Base-by-base conservation (phyloP, 2,888 invertebrate species). In the Sphaerophoria taeniata region DNA sequence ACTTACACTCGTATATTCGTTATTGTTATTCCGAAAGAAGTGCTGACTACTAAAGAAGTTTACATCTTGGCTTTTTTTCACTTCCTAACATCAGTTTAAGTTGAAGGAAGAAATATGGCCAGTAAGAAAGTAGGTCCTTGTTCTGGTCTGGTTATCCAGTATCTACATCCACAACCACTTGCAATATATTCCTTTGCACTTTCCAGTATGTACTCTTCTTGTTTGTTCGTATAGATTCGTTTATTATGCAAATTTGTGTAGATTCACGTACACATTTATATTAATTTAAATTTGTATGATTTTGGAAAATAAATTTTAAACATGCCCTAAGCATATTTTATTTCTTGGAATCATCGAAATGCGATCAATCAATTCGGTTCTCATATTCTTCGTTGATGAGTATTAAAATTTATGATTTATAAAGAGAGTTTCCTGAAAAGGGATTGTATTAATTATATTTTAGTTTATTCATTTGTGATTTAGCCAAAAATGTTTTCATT, bases 61-160 rank as follows among this genome's bases (percentile, higher is more conserved):
- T 76, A 65, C 75, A 56, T 81, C 75, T 80, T 81, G 70, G 80
- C 63, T 71, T 81, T 76, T 74, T 60, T 73, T 80, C 79, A 61
- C 69, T 75, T 80, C 75, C 65, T 73, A 60, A 53, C 58, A 70
- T 69, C 69, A 63, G 70, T 75, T 81, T 43, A 61, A 55, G 56
- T 63, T 39, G 33, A 70, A 16, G 43, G 11, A 31, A 79, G 56
- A 81, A n/a, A 70, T 81, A 71, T 81, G 80, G 75, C 45, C 63
- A 53, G 43, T 71, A 16, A 16, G 75, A 71, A 81, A 70, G 63
- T 81, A 75, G 49, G 70, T 81, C 76, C 56, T 81, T 70, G 70
- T 76, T 71, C 63, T 31, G 63, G 55, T 36, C 69, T 53, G 67
- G 69, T 75, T 74, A 61, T 43, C 43, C 11, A 9, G 9, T 43